Base-by-base conservation (phyloP, 2,797 vertebrate species). In the Emydoidea blandingii region DNA sequence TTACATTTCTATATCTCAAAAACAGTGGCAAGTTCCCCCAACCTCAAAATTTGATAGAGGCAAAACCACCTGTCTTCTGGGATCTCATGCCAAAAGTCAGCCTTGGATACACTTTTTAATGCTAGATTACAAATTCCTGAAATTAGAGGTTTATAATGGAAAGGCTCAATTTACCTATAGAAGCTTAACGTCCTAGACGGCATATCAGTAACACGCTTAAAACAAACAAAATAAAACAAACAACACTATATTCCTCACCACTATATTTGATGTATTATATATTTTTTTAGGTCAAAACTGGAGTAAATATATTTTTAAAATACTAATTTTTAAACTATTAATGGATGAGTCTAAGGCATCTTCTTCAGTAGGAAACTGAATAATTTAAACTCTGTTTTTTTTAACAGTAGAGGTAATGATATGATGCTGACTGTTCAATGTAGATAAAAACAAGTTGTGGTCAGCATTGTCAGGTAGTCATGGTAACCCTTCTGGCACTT, bases 1-100 rank as follows among this genome's bases (percentile, higher is more conserved):
- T 59, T 82, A 82, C 41, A 44, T 49, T 5, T 76, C 52, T 52
- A 8, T 41, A 5, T 91, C 94, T 94, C 44, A 87, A 86, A 96
- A 87, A 2, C 2, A 8, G 1, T 1, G 8, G 14, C n/a, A 87
- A 95, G 72, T 62, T 76, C 12, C 82, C 15, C 47, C 15, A 3
- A 0, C 54, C 56, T 85, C 25, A 29, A 27, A 85, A 93, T 7
- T 56, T 18, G 37, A 44, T 87, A 19, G 41, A 47, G 14, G 47
- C 85, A 47, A 16, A 53, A 65, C 14, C 81, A 72, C 16, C 49
- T 65, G 0, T 2, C 27, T 82, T 88, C 65, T 87, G 54, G 85
- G 50, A 56, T 79, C 27, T 52, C 2, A 5, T 79, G 0, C 0
- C 5, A 47, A 2, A 10, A 52, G 0, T 41, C 21, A 41, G 21